A percentile compares a stretch with the other conserved stretches of the same genome.
Conservation (phyloP, 2,797 vertebrate genomes). For the Sylvia borin region DNA sequence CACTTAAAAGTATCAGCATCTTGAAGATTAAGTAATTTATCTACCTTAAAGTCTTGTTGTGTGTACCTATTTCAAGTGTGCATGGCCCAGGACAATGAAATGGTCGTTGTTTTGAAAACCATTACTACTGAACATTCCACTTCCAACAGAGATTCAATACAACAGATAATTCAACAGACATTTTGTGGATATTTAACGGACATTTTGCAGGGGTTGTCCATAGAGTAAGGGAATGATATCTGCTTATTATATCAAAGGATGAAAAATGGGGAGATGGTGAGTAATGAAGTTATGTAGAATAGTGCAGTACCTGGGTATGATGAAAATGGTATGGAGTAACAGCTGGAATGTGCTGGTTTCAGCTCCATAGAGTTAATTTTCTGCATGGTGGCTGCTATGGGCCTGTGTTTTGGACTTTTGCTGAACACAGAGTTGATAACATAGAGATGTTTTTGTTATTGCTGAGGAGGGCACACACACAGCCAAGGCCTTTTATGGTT, state of each 20-base stretch:
- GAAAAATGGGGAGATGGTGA: fast-evolving
- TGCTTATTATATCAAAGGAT: background rate
- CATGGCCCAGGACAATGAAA: background rate
- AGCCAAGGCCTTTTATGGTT: background rate
- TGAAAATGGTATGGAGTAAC: background rate
- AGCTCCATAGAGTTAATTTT: background rate
- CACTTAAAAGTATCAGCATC: background rate
- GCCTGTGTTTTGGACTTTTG: background rate
- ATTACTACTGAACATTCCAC: background rate
- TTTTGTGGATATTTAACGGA: background rate
- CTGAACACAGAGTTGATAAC: background rate
- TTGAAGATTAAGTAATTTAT: background rate
- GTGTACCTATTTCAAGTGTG: background rate
- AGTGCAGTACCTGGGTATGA: background rate
- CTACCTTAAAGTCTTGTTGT: background rate
- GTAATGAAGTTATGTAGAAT: background rate
- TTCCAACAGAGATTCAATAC: background rate
- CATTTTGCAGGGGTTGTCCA: background rate
- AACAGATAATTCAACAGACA: background rate
- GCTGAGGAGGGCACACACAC: background rate
- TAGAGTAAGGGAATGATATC: background rate
- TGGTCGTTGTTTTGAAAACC: background rate
- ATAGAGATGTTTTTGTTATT: background rate
- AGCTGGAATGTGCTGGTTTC: background rate
- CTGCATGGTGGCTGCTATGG: background rate